These are phyloP conservation scores for Dorcus hopei DNA, from an alignment of 2,888 invertebrate species.

Conservation along the genomic window DNA sequence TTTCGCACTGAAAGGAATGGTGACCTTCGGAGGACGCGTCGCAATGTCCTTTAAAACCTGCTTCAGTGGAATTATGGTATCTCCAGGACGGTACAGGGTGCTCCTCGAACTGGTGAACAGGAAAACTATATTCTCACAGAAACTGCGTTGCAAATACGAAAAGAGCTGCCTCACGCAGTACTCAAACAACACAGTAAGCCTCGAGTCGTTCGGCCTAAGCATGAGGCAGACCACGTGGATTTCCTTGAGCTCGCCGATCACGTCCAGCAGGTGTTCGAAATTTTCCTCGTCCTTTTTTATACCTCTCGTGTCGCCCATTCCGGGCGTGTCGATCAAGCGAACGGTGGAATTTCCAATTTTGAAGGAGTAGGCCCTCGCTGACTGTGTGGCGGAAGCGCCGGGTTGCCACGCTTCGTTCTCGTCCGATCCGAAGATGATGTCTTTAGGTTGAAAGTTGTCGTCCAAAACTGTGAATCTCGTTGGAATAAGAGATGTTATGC, in stretches of 20 bases:
- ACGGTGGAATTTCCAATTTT: not conserved
- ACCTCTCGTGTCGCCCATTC: conserved; percentile 33
- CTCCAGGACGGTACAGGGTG: conserved; percentile 20
- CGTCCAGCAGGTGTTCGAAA: conserved; percentile 33
- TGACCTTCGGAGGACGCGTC: conserved; percentile 10
- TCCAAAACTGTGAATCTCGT: conserved; percentile 20
- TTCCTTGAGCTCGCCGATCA: conserved; percentile 14
- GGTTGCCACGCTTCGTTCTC: conserved; percentile 16
- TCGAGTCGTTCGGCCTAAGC: conserved; percentile 20
- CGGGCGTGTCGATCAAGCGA: conserved; percentile 20
- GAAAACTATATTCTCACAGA: conserved; percentile 20
- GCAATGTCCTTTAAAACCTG: conserved; percentile 10
- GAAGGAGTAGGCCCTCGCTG: conserved; percentile 2
- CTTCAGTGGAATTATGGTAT: conserved; percentile 16
- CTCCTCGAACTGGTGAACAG: conserved; percentile 22
- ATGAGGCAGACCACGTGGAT: conserved; percentile 21
- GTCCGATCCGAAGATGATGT: conserved; percentile 15
- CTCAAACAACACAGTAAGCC: conserved; percentile 20
- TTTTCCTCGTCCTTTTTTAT: conserved; percentile 31
- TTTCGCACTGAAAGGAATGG: conserved; percentile 11
- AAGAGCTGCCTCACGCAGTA: conserved; percentile 23
- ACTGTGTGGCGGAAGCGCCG: conserved; percentile 22
- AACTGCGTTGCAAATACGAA: conserved; percentile 18
- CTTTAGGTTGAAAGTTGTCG: conserved; percentile 16
- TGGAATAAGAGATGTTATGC: conserved; percentile 18